A percentile compares a stretch with the other conserved stretches of the same genome.
Conservation (phyloP, 2,888 invertebrate genomes). For the Ichneumoninae sp. region DNA sequence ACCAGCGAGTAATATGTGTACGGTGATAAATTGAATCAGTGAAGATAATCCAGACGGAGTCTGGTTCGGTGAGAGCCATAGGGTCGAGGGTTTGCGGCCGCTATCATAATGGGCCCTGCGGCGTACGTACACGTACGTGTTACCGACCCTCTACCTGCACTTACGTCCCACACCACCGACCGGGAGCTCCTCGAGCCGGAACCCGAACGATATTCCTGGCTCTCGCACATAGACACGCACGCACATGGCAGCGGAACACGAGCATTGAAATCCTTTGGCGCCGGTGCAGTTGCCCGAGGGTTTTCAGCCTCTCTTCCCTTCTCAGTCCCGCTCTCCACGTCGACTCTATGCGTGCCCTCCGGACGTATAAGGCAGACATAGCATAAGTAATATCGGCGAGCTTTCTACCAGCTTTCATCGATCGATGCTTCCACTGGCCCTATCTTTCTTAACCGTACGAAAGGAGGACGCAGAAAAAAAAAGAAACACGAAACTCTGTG, state of each 20-base stretch:
- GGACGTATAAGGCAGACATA: slow-evolving; percentile 62
- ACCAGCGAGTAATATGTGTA: slow-evolving; percentile 80
- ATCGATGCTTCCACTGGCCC: slow-evolving; percentile 5
- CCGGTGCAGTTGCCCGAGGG: slow-evolving; percentile 22
- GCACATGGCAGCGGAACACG: slow-evolving; percentile 4
- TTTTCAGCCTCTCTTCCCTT: slow-evolving; percentile 35
- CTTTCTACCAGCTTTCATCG: slow-evolving; percentile 48
- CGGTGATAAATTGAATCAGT: slow-evolving; percentile 82
- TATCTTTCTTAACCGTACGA: slow-evolving; percentile 23
- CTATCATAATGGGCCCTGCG: slow-evolving; percentile 77
- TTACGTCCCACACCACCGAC: slow-evolving; percentile 61
- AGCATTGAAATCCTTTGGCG: slow-evolving; percentile 48
- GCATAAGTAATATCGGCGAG: slow-evolving; percentile 68
- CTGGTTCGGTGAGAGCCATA: slow-evolving; percentile 74
- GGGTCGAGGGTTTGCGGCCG: slow-evolving; percentile 72
- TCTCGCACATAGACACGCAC: neutral
- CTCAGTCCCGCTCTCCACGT: slow-evolving; percentile 14
- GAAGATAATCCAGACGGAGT: slow-evolving; percentile 82
- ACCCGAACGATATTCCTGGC: slow-evolving; percentile 34
- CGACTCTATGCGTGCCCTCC: slow-evolving; percentile 14
- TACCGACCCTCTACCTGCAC: slow-evolving; percentile 65
- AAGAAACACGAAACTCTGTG: slow-evolving; percentile 1
- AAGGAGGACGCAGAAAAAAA: neutral
- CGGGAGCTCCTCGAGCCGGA: slow-evolving; percentile 46
- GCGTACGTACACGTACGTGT: slow-evolving; percentile 49